Conservation (phyloP, 2,888 invertebrate genomes). For the Anoncus sp. region DNA sequence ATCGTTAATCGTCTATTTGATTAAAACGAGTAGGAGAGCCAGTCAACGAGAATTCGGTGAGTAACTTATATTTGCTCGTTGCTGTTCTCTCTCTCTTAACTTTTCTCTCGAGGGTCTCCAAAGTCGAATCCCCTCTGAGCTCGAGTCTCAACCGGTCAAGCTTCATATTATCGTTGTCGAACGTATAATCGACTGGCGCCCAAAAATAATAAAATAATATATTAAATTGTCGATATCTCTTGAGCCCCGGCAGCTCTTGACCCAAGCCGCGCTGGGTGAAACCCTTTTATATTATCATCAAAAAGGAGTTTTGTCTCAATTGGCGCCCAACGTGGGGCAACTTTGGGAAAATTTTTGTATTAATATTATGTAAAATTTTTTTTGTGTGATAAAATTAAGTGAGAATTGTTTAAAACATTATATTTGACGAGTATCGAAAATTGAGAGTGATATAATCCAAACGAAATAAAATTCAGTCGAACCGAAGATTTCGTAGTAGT, state of each 20-base stretch:
- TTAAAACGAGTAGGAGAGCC: background rate
- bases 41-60: background rate
- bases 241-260: conserved; percentile 4
- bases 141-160: too few relatives aligned
- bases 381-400: too few relatives aligned
- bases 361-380: background rate
- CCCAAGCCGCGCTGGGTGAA: conserved; percentile 1
- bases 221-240: background rate
- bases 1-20: background rate
- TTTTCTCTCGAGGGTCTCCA: too few relatives aligned
- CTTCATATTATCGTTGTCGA: too few relatives aligned
- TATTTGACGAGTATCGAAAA: too few relatives aligned
- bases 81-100: too few relatives aligned
- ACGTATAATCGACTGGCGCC: background rate
- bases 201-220: background rate
- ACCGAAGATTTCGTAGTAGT: too few relatives aligned
- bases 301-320: conserved; percentile 26
- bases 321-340: conserved; percentile 41
- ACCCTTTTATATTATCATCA: background rate
- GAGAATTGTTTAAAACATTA: too few relatives aligned
- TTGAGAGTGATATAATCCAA: too few relatives aligned
- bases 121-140: too few relatives aligned
- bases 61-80: too few relatives aligned
- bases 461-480: too few relatives aligned
- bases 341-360: conserved; percentile 18